Conservation (phyloP, 2,113 vertebrate species). For the Nerophis lumbriciformis region DNA sequence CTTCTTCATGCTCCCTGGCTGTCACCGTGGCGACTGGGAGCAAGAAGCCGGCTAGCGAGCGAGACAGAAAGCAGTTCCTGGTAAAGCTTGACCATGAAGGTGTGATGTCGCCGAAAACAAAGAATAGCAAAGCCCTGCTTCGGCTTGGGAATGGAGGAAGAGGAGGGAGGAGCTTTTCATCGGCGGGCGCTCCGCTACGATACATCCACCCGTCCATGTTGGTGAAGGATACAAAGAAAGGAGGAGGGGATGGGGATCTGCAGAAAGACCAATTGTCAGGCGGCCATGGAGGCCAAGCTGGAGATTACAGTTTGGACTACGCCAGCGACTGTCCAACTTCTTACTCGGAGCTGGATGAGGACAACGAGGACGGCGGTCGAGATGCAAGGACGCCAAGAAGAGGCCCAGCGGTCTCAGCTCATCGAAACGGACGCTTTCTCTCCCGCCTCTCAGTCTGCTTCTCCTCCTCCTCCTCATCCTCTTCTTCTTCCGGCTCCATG, state of each 20-base stretch:
- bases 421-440: constrained; percentile 78
- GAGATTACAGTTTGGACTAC: constrained; percentile 82
- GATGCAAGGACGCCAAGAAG: constrained; percentile 56
- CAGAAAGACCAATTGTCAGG: constrained; percentile 71
- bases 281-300: constrained; percentile 51
- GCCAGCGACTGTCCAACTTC: constrained; percentile 92
- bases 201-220: constrained; percentile 74
- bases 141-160: constrained; percentile 74
- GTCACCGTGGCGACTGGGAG: constrained; percentile 24
- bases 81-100: constrained; percentile 97
- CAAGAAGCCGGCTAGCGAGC: constrained; percentile 46
- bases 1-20: constrained; percentile 40
- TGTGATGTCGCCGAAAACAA: constrained; percentile 94
- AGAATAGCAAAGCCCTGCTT: constrained; percentile 87
- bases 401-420: constrained; percentile 31
- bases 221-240: constrained; percentile 79
- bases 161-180: constrained; percentile 58
- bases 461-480: constrained; percentile 89
- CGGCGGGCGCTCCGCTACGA: constrained; percentile 51
- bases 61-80: constrained; percentile 81
- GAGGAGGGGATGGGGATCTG: constrained; percentile 59
- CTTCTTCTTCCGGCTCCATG: constrained; percentile 86
- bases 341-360: constrained; percentile 88
- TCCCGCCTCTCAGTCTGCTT: constrained; percentile 85
- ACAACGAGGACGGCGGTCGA: constrained; percentile 78